Conservation (phyloP, 1,140 invertebrate species). For the roundworm (Caenorhabditis elegans) region WBcel235 BX284606.5:6517001-6517500, state of each 20-base stretch:
- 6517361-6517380: neutral
- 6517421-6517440: neutral
- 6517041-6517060: slow-evolving; percentile 11
- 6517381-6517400: neutral
- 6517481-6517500: neutral
- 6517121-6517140: neutral
- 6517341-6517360: neutral
- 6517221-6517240: neutral
- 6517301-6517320: neutral
- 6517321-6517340: slow-evolving; percentile 21
- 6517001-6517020: slow-evolving; percentile 7
- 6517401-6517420: neutral
- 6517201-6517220: slow-evolving; percentile 1
- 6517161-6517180: neutral
- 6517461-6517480: no score
- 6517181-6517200: slow-evolving; percentile 25
- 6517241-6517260: slow-evolving; percentile 24
- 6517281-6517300: neutral
- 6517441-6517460: no score
- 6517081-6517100: neutral
- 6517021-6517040: neutral
- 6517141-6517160: neutral
- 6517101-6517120: slow-evolving; percentile 32
- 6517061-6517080: neutral
- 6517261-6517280: slow-evolving; percentile 29